These are phyloP conservation scores for Lasaia peninsularis DNA, from an alignment of 1,140 invertebrate genomes.

Conservation along the genomic window DNA sequence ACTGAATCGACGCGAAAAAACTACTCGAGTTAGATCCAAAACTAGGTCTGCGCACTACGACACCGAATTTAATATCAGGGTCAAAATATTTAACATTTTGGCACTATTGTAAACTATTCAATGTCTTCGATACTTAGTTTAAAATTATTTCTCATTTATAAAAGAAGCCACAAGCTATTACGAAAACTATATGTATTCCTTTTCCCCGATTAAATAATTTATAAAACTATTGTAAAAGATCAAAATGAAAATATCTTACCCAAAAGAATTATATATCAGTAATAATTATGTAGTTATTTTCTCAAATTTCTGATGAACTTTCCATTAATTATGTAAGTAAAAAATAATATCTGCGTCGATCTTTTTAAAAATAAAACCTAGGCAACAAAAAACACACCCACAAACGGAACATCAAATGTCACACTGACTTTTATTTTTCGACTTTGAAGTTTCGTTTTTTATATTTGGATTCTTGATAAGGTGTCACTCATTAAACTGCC, in stretches of 20 bases:
- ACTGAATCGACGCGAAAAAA: neutral
- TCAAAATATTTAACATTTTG: conserved; percentile 28
- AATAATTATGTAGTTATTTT: neutral
- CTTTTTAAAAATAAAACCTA: conserved; percentile 19
- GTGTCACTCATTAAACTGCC: too few relatives aligned
- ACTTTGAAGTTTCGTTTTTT: conserved; percentile 7
- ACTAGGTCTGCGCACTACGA: conserved; percentile 46
- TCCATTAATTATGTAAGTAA: neutral
- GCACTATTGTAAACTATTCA: conserved; percentile 25
- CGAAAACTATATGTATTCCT: conserved; percentile 29
- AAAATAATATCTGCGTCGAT: conserved; percentile 17
- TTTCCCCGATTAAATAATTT: conserved; percentile 25
- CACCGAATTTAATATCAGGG: conserved; percentile 11
- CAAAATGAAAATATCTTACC: conserved; percentile 45
- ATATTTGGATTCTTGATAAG: too few relatives aligned
- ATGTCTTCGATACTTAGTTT: conserved; percentile 21
- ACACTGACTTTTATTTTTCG: conserved; percentile 37
- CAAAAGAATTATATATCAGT: conserved; percentile 20
- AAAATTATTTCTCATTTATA: conserved; percentile 19
- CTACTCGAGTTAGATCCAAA: conserved; percentile 23
- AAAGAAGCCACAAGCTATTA: conserved; percentile 10
- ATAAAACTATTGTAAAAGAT: conserved; percentile 22
- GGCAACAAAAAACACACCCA: conserved; percentile 37
- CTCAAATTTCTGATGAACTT: conserved; percentile 13
- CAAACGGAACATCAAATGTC: conserved; percentile 46